Base-by-base conservation (phyloP, 2,888 invertebrate genomes). In the Athetis lepigone region DNA sequence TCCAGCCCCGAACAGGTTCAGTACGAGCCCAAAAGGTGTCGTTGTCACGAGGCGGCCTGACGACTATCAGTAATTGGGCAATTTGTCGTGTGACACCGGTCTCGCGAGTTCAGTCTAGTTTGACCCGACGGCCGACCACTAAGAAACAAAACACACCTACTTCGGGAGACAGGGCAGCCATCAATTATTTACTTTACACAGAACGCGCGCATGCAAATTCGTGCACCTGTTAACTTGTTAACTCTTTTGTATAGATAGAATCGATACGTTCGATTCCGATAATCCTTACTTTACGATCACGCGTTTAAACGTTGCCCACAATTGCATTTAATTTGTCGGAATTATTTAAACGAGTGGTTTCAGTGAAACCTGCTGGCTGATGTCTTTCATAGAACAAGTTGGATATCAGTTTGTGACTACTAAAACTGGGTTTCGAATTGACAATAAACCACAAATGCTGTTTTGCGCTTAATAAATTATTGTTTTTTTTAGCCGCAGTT, bases 1-100 rank as follows among this genome's bases (percentile, higher is more conserved):
- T 55, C 47, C 43, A 55, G 63, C 61, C 64, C 46, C 40, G 39
- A 70, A 27, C 39, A 40, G 42, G 43, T n/a, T 45, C 43, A 39
- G 50, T 47, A 56, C 42, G 50, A 68, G n/a, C 18, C 42, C 37
- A 18, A 46, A 45, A 82, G 75, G 76, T 83, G 74, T 80, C 75
- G 61, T 47, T 77, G 67, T 75, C 85, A 83, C 88, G 85, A 87
- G 82, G 87, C 88, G 87, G 88, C 87, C 87, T 85, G 66, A 70
- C 83, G 70, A 83, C 79, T 72, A 42, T 70, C 52, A 58, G 83
- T 88, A 90, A 90, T 89, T 89, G 89, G 79, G 81, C 89, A 90
- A 92, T 91, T 90, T 89, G 85, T 82, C 83, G 70, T 79, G 79
- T 75, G 81, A 82, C 80, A 83, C 79, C 77, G 61, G 79, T 70